A percentile compares a stretch with the other conserved stretches of the same genome.
These are phyloP conservation scores for Oceanodroma tethys DNA, from an alignment of 2,113 vertebrate genomes.

Conservation along the genomic window DNA sequence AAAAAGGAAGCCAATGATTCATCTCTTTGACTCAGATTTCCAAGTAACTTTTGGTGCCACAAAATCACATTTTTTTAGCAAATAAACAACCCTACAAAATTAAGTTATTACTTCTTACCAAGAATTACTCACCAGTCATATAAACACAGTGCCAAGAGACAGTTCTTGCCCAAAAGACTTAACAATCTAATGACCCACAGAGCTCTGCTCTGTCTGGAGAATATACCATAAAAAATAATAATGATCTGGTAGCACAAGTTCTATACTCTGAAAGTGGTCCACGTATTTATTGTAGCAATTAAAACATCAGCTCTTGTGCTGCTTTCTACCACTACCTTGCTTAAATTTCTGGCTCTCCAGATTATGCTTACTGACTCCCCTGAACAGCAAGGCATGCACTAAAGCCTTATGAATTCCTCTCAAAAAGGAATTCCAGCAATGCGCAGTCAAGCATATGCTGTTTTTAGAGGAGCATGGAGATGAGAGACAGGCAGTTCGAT, in stretches of 20 bases:
- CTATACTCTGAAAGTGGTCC: not conserved
- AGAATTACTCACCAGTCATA: slow-evolving; percentile 3
- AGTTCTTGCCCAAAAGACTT: slow-evolving; percentile 36
- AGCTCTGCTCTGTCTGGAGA: slow-evolving; percentile 6
- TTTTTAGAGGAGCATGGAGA: not conserved
- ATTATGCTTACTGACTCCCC: not conserved
- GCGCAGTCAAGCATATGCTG: not conserved
- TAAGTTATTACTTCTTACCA: slow-evolving; percentile 9
- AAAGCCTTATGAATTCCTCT: not conserved
- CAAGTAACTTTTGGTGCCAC: not conserved
- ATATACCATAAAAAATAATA: slow-evolving; percentile 41
- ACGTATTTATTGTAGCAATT: slow-evolving; percentile 31
- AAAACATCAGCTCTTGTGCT: slow-evolving; percentile 23
- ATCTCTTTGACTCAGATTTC: not conserved
- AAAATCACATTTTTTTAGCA: not conserved
- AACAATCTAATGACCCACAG: not conserved
- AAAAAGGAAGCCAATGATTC: not conserved
- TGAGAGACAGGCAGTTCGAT: not conserved
- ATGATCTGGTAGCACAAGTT: slow-evolving; percentile 1
- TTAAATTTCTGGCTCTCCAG: not conserved
- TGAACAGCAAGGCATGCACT: not conserved
- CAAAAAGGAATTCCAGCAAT: not conserved
- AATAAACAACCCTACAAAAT: slow-evolving; percentile 14
- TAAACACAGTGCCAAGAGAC: not conserved
- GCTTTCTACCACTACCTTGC: not conserved